Percentiles rank a stretch among this genome's conserved stretches.
These are phyloP conservation scores for Cladorhizidae sp. DNA, from an alignment of 37 sponge, comb jelly and placozoan genomes.

Conservation along the genomic window DNA sequence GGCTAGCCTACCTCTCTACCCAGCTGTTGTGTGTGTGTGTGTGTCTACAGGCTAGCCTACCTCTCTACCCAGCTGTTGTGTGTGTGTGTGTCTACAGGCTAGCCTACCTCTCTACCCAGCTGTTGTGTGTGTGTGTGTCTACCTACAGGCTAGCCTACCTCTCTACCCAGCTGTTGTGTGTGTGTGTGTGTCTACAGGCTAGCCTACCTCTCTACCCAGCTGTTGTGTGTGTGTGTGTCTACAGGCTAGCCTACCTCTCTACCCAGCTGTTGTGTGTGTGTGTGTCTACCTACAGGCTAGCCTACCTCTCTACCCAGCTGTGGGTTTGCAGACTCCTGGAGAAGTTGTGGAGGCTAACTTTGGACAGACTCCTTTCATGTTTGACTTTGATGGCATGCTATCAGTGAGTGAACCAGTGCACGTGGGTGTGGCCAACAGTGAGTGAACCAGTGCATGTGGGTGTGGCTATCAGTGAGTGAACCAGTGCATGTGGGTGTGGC, in stretches of 20 bases:
- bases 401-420: conserved; percentile 8
- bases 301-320: conserved; percentile 84
- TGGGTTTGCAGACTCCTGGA: conserved; percentile 96
- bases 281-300: conserved; percentile 31
- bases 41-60: too few relatives aligned
- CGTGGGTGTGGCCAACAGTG: too few relatives aligned
- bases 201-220: conserved; percentile 30
- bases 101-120: neutral
- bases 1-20: too few relatives aligned
- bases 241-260: conserved; percentile 16
- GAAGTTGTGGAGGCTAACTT: conserved; percentile 96
- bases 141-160: neutral
- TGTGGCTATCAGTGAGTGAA: too few relatives aligned
- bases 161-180: conserved; percentile 17
- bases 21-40: too few relatives aligned
- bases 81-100: too few relatives aligned
- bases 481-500: too few relatives aligned
- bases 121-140: too few relatives aligned
- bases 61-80: too few relatives aligned
- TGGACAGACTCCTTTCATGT: conserved; percentile 83
- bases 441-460: too few relatives aligned
- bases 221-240: neutral
- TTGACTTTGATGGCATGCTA: conserved; percentile 89
- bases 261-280: neutral
- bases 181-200: neutral